Conservation (phyloP, 2,888 invertebrate species). For the Sphaerophoria rueppellii region DNA sequence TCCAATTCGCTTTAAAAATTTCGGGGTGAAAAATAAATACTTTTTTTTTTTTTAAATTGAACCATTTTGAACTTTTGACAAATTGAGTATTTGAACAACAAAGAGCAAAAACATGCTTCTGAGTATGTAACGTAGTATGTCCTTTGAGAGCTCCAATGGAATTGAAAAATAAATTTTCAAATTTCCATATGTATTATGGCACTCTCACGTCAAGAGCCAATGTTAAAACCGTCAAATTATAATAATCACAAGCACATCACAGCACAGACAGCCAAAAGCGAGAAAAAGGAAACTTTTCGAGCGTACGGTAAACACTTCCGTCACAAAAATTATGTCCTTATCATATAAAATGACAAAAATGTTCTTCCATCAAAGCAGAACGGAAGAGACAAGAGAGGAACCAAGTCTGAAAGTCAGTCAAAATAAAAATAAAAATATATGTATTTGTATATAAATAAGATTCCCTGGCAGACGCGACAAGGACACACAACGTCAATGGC, state of each 20-base stretch:
- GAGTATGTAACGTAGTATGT: background rate
- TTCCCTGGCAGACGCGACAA: slow-evolving; percentile 39
- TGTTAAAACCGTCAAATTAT: slow-evolving; percentile 52
- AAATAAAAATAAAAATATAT: slow-evolving; percentile 18
- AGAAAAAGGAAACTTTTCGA: slow-evolving; percentile 1
- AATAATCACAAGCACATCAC: slow-evolving; percentile 33
- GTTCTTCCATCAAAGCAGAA: background rate
- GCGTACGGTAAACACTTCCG: slow-evolving; percentile 42
- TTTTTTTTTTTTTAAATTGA: no score
- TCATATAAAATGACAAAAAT: slow-evolving; percentile 39
- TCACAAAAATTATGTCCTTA: slow-evolving; percentile 47
- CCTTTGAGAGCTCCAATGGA: slow-evolving; percentile 40
- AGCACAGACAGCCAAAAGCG: background rate
- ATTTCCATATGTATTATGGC: slow-evolving; percentile 36
- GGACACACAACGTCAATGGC: slow-evolving; percentile 46
- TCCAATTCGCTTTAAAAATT: no score
- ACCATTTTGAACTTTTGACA: background rate
- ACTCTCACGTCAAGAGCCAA: slow-evolving; percentile 17
- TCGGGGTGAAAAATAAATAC: no score
- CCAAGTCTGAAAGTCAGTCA: background rate
- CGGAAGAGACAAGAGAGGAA: background rate
- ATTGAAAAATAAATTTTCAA: slow-evolving; percentile 54
- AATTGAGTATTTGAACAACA: background rate
- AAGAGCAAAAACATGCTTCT: background rate
- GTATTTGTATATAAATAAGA: background rate